phyloP scores from a whole-genome alignment of 1,140 invertebrate genomes.

The Drosophila repletoides region DNA sequence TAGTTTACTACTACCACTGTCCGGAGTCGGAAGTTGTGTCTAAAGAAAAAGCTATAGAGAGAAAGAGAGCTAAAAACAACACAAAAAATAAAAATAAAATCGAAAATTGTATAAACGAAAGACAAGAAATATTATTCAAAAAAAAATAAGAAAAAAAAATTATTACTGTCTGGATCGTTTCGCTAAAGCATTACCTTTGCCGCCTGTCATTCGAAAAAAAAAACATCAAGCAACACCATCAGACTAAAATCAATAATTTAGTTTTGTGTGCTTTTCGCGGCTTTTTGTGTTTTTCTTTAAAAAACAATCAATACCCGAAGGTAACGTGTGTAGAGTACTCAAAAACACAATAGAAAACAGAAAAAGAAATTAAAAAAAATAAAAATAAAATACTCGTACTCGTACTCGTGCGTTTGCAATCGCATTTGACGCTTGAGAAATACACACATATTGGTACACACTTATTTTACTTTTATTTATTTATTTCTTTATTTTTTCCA shows the following conservation, averaged over 20 bases:
- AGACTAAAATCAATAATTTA: conserved; percentile 75
- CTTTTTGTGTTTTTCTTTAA: conserved; percentile 76
- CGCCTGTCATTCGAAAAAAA: conserved; percentile 43
- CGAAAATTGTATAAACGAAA: conserved; percentile 33
- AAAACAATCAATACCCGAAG: conserved; percentile 79
- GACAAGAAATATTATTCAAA: conserved; percentile 27
- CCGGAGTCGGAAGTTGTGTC: conserved; percentile 46
- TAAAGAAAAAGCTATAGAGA: conserved; percentile 3
- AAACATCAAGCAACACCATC: conserved; percentile 43
- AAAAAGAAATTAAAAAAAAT: conserved; percentile 24
- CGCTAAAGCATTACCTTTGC: conserved; percentile 43
- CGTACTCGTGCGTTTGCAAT: conserved; percentile 75
- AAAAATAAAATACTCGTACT: too few relatives aligned
- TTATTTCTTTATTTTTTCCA: conserved; percentile 14
- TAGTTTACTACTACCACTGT: conserved; percentile 32
- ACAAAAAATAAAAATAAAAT: conserved; percentile 19
- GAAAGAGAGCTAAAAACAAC: neutral
- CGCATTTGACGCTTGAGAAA: conserved; percentile 78
- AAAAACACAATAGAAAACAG: too few relatives aligned
- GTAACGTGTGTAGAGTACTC: conserved; percentile 79
- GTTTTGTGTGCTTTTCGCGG: conserved; percentile 76
- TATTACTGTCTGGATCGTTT: conserved; percentile 36
- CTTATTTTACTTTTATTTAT: conserved; percentile 31
- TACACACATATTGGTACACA: conserved; percentile 77
- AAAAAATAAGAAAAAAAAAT: conserved; percentile 35